Base-by-base conservation (phyloP, 1,140 invertebrate species). In the Acyrthosiphon pisum region DNA sequence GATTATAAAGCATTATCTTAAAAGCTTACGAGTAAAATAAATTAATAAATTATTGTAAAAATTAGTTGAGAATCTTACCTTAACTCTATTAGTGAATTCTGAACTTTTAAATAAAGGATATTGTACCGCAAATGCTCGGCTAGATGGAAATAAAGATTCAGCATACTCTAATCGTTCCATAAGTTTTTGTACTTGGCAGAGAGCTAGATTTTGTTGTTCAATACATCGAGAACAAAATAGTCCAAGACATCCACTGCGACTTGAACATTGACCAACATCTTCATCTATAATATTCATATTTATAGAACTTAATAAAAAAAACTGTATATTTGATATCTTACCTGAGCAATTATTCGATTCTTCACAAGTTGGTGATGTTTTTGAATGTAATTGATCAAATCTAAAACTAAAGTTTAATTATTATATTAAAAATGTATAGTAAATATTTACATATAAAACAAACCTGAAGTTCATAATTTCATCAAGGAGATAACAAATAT, bases 121-220 rank as follows among this genome's bases (percentile, higher is more conserved):
- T 93, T 97, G 96, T 20, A 95, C 94, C 1, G 96, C 97, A 95
- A 99, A 97, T 44, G 97, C 97, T 94, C 97, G 97, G n/a, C 96
- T 97, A 3, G 98, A 98, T 1, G 98, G 98, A 95, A 98, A 99
- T 2, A 98, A 96, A 6, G 97, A 96, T 94, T 98, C 97, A 1
- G 97, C 97, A n/a, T 95, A 95, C 94, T 98, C 97, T 89, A 98
- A 95, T 86, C 97, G 96, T 48, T 96, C 95, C 83, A 98, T 95
- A 90, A 99, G 95, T 92, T 95, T 95, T 94, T 97, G 96, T 3
- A 99, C 96, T 94, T 98, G 96, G 26, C 96, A 96, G 94, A 98
- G 95, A 2, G 98, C 98, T 93, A 96, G 94, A 91, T 96, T 97
- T 94, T 98, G 96, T 8, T 96, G 96, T 84, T 96, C 96, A 83